A percentile compares a stretch with the other conserved stretches of the same genome.
phyloP scores from a whole-genome alignment of 23 tunicate species.

The Phallusia fumigata region DNA sequence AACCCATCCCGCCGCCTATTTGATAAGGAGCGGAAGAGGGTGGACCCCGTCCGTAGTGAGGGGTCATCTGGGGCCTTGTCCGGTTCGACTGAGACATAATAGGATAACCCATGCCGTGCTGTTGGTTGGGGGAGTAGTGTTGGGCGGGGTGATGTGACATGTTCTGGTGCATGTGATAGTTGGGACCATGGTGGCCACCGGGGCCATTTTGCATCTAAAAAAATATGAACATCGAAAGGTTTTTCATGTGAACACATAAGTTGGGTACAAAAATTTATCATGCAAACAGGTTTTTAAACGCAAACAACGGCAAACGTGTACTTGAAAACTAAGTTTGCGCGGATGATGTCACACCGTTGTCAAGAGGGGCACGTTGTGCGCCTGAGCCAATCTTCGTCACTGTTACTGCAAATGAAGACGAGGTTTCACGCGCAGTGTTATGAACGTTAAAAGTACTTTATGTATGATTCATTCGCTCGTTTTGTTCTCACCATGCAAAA shows the following conservation, averaged over 20 bases:
- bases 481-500: background rate
- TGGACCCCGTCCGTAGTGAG: conserved; percentile 33
- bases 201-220: conserved; percentile 16
- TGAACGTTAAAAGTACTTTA: background rate
- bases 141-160: background rate
- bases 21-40: conserved; percentile 22
- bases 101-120: conserved; percentile 1
- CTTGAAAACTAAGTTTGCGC: no score
- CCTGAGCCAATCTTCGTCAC: no score
- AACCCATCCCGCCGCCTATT: conserved; percentile 17
- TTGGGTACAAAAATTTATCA: background rate
- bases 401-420: no score
- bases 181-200: background rate
- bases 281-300: no score
- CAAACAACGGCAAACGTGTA: no score
- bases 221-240: background rate
- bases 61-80: conserved; percentile 26
- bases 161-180: conserved; percentile 17
- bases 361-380: no score
- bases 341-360: no score
- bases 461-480: background rate
- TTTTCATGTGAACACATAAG: background rate
- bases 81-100: conserved; percentile 25
- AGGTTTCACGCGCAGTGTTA: no score
- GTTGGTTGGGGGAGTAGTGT: background rate